Evolutionary conservation across 2,797 vertebrate genomes (phyloP), one percentile per base, ranked within the genome.

Genomic region (Acridotheres tristis): DNA sequence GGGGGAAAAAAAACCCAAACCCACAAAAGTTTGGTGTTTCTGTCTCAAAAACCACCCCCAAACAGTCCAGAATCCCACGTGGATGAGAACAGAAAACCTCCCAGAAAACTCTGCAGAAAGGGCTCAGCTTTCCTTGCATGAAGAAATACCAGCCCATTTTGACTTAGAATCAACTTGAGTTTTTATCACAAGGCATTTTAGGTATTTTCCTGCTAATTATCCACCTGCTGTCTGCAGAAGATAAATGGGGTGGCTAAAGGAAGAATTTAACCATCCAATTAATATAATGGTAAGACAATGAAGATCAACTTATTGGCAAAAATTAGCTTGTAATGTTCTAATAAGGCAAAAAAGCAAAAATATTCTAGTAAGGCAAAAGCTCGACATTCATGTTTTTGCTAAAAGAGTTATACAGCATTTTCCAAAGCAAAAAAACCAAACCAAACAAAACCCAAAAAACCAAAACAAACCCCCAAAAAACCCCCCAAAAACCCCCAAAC

Each of bases 261-360:
- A 85, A 87, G 20, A 51, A 72, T 83, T 91, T 93, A 91, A 88
- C n/a, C 53, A 66, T 17, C 27, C n/a, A 89, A 87, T 86, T 93
- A 94, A 87, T 87, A 81, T 51, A 95, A 93, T 40, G 89, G 23
- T 68, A 88, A 67, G 58, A 80, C 69, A 89, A 89, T 71, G 82
- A 90, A 74, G 20, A 89, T 74, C 45, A 91, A 80, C 86, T 86
- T 29, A 90, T 76, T 86, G 68, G 67, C 67, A 89, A 90, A 59
- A 95, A 69, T 88, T 67, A 94, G 30, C 30, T 79, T 58, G 26
- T 67, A 89, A 57, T 66, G 84, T 61, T 87, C 68, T 54, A 80
- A 93, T 68, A 79, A 13, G 16, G 32, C 30, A 51, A 82, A 87
- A 87, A 51, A 61, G 2, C 1, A 78, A 71, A 81, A 42, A 9